These are phyloP conservation scores for Ptychodera flava DNA, from an alignment of 35 echinoderm and acorn worm genomes.

Conservation along the genomic window DNA sequence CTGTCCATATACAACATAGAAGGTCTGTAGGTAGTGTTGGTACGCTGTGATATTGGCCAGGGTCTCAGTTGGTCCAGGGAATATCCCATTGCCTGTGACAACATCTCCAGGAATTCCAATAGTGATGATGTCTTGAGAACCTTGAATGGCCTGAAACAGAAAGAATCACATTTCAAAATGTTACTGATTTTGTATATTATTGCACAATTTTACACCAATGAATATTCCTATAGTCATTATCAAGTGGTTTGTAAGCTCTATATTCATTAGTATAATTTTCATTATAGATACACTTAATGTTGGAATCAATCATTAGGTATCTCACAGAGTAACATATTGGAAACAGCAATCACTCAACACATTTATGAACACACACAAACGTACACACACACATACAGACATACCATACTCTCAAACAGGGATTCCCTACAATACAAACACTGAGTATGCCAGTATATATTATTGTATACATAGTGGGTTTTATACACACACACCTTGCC, in stretches of 20 bases:
- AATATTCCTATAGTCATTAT: no score
- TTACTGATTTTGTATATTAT: not conserved
- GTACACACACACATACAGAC: not conserved
- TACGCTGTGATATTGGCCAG: constrained; percentile 88
- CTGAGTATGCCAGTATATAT: no score
- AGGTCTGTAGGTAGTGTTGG: constrained; percentile 87
- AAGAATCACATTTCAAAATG: not conserved
- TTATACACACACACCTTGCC: no score
- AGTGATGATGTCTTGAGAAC: constrained; percentile 66
- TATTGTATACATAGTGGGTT: no score
- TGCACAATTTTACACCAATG: not conserved
- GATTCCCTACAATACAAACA: no score
- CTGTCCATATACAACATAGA: constrained; percentile 77
- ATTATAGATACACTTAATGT: not conserved
- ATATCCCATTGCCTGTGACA: constrained; percentile 82
- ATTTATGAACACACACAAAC: not conserved
- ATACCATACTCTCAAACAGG: no score
- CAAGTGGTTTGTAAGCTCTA: no score
- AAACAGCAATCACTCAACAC: no score
- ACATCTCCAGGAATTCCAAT: constrained; percentile 55
- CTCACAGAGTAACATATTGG: no score
- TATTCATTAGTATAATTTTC: not conserved
- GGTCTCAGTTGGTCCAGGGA: constrained; percentile 79
- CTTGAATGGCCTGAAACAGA: constrained; percentile 60
- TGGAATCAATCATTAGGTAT: no score